Conservation (phyloP, 2,797 vertebrate genomes). For the Tapera naevia region DNA sequence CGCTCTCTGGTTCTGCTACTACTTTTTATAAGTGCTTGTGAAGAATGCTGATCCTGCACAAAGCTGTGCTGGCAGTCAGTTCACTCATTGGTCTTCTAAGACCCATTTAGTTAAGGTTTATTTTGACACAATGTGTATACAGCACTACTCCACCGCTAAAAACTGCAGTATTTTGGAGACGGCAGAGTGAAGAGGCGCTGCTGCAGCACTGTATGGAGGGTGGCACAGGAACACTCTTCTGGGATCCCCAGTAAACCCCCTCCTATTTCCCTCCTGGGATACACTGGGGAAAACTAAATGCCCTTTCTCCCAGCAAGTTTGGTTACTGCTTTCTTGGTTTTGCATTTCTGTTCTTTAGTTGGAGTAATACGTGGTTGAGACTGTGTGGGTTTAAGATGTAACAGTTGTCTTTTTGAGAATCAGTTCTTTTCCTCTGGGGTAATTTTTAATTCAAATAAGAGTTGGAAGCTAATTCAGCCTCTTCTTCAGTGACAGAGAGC, state of each 20-base stretch:
- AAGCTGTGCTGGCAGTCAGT: not conserved
- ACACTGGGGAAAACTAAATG: not conserved
- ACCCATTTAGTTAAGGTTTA: not conserved
- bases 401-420: conserved; percentile 24
- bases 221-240: not conserved
- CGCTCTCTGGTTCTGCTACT: not conserved
- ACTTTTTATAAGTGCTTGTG: not conserved
- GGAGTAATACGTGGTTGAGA: conserved; percentile 3
- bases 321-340: conserved; percentile 12
- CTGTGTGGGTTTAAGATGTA: conserved; percentile 7
- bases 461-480: conserved; percentile 49
- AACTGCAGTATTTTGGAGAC: not conserved
- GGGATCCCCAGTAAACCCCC: not conserved
- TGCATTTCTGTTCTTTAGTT: not conserved
- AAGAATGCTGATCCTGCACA: conserved; percentile 23
- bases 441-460: conserved; percentile 39
- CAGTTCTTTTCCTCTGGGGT: conserved; percentile 4
- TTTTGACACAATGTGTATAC: not conserved
- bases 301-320: not conserved
- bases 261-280: not conserved
- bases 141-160: not conserved
- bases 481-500: conserved; percentile 22
- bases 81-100: not conserved
- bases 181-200: not conserved
- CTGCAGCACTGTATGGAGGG: not conserved